phyloP scores from a whole-genome alignment of 2,888 invertebrate species.

The Dromius quadrimaculatus region DNA sequence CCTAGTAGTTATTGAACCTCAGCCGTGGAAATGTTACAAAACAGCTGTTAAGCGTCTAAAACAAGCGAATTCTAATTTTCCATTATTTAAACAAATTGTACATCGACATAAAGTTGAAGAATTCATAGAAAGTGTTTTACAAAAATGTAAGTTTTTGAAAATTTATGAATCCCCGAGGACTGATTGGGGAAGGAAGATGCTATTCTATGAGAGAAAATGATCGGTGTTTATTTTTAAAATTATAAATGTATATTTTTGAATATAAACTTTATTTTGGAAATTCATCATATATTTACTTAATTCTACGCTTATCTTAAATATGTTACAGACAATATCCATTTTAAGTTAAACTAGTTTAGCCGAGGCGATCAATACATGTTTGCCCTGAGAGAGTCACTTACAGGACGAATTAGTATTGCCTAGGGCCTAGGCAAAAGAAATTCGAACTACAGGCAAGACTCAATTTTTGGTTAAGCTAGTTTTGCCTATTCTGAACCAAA shows the following conservation, averaged over 20 bases:
- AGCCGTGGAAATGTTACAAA: slow-evolving; percentile 88
- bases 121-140: slow-evolving; percentile 72
- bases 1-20: slow-evolving; percentile 81
- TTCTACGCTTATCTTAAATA: slow-evolving; percentile 9
- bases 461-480: too few species aligned
- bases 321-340: too few species aligned
- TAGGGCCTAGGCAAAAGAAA: too few species aligned
- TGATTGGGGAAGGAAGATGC: slow-evolving; percentile 78
- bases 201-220: slow-evolving; percentile 64
- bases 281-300: background rate
- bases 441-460: too few species aligned
- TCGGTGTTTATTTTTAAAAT: background rate
- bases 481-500: too few species aligned
- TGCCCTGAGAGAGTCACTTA: too few species aligned
- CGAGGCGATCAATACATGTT: too few species aligned
- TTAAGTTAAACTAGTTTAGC: too few species aligned
- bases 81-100: slow-evolving; percentile 71
- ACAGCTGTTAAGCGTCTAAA: slow-evolving; percentile 80
- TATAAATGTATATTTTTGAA: slow-evolving; percentile 7
- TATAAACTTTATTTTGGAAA: slow-evolving; percentile 15
- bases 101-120: slow-evolving; percentile 73
- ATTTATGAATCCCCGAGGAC: slow-evolving; percentile 72
- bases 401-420: too few species aligned
- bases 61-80: slow-evolving; percentile 72
- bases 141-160: slow-evolving; percentile 68